Base-by-base conservation (phyloP, 2,797 vertebrate species). In the Pempheris klunzingeri region DNA sequence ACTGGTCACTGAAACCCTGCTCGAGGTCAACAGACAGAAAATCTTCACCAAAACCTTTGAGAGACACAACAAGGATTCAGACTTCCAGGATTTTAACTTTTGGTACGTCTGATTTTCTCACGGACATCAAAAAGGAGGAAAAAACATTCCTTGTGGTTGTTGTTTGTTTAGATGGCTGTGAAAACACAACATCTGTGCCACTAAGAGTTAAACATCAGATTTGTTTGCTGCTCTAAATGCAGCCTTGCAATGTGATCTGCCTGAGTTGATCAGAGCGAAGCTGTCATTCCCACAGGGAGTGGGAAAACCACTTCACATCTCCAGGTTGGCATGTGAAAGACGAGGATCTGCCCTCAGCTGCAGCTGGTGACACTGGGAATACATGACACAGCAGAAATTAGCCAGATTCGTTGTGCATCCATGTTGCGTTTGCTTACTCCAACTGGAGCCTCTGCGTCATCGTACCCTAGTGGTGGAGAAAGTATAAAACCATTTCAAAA, bases 181-280 rank as follows among this genome's bases (percentile, higher is more conserved):
- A 88, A 90, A 86, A 71, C 55, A 73, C 68, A 70, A 70, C 74
- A 71, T 60, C 22, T 47, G 34, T 1, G 54, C 72, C 87, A 60
- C 59, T 17, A 85, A 77, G 80, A 82, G 80, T 85, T 83, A 84
- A 87, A 77, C 81, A 86, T 85, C 78, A 74, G 68, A 87, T 89
- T 47, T 78, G 79, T 79, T 80, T 44, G 80, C 74, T 53, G 61
- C 79, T 71, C 62, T 88, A 91, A 92, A 80, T 81, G 80, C 77
- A 83, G 71, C 22, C 64, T 72, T 59, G 65, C 66, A 77, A 70
- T 69, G 60, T 36, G 46, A 84, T 71, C 70, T 61, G 67, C 75
- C 53, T 24, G 77, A 75, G 72, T 4, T 44, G 80, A 85, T 84
- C 72, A 39, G 77, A 76, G 81, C 5, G 28, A 73, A 70, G 81